A percentile compares a stretch with the other conserved stretches of the same genome.
These are phyloP conservation scores for Trachelus iudaicus DNA, from an alignment of 2,888 invertebrate genomes.

Conservation along the genomic window DNA sequence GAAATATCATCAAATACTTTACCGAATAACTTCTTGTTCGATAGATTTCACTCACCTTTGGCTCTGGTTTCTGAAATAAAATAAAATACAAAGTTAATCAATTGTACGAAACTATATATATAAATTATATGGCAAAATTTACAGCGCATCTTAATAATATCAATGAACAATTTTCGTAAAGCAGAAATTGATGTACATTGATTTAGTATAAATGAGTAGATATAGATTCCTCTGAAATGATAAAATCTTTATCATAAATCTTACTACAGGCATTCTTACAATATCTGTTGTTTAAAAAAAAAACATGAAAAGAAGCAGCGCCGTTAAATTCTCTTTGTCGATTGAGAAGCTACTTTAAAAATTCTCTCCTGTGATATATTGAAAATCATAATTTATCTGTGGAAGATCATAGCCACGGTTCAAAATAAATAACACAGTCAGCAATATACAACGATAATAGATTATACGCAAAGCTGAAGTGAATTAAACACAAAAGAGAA, in stretches of 20 bases:
- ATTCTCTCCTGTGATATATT: not conserved
- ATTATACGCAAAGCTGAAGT: not conserved
- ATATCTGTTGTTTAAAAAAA: not conserved
- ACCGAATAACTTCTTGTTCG: not conserved
- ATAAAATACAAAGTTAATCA: not conserved
- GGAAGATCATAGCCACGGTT: not conserved
- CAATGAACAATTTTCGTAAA: too few relatives aligned
- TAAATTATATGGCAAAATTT: not conserved
- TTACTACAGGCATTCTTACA: too few relatives aligned
- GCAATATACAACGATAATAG: conserved; percentile 2
- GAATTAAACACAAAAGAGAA: conserved; percentile 2
- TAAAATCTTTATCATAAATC: not conserved
- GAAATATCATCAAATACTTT: not conserved
- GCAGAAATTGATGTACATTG: not conserved
- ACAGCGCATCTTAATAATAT: not conserved
- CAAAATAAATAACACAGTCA: not conserved
- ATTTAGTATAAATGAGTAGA: not conserved
- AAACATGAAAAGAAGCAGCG: not conserved
- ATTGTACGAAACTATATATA: not conserved
- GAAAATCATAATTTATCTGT: not conserved
- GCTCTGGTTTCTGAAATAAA: conserved; percentile 1
- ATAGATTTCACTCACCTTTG: conserved; percentile 1
- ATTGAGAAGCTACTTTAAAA: not conserved
- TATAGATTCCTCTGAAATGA: not conserved
- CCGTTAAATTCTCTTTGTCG: not conserved